A percentile compares a stretch with the other conserved stretches of the same genome.
Conservation (phyloP, 2,888 invertebrate species). For the Tetropium fuscum region DNA sequence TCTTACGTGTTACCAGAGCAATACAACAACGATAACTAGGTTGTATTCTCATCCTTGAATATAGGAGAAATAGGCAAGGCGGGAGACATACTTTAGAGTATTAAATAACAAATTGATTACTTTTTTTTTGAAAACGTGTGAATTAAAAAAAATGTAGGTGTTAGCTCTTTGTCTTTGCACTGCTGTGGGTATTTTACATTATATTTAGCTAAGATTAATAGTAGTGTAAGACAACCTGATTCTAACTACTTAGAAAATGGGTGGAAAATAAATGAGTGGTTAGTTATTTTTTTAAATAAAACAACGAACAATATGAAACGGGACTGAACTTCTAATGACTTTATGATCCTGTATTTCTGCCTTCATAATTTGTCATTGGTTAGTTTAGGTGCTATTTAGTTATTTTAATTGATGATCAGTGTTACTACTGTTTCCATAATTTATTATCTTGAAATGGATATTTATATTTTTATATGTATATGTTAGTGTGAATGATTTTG, state of each 20-base stretch:
- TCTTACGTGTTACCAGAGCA: constrained; percentile 86
- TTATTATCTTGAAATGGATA: constrained; percentile 31
- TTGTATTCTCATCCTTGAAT: constrained; percentile 1
- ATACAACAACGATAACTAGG: constrained; percentile 64
- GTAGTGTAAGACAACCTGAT: neutral
- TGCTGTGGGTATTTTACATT: constrained; percentile 14
- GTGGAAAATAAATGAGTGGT: neutral
- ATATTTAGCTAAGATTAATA: neutral
- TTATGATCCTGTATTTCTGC: constrained; percentile 2
- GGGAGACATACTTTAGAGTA: too few relatives aligned
- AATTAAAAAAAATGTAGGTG: too few relatives aligned
- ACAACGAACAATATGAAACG: constrained; percentile 1
- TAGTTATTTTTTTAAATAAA: neutral
- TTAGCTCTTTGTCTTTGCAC: neutral
- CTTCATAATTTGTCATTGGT: neutral
- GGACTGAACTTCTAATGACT: neutral
- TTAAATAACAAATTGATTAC: too few relatives aligned
- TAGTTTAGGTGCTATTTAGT: constrained; percentile 8
- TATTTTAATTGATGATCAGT: constrained; percentile 14
- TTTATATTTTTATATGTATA: constrained; percentile 36
- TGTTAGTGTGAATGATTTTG: constrained; percentile 16
- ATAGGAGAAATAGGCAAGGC: constrained; percentile 1
- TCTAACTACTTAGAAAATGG: constrained; percentile 2
- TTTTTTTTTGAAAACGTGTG: constrained; percentile 1
- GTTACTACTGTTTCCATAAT: constrained; percentile 25